Evolutionary conservation across 1,140 invertebrate genomes (phyloP).

Genomic region (Drosophila oshimai): DNA sequence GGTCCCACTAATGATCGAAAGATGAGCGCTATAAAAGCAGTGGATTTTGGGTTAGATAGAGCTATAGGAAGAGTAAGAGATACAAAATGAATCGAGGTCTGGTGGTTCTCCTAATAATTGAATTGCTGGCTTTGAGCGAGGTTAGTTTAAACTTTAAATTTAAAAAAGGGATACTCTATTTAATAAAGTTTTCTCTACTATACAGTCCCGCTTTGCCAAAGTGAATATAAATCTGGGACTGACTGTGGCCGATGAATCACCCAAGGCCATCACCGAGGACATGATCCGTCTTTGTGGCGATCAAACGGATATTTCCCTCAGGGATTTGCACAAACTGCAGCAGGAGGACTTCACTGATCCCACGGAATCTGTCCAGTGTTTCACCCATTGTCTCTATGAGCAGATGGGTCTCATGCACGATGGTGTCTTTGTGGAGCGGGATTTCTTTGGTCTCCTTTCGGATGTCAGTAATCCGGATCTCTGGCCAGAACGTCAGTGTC

Average conservation of each 20-base stretch:
- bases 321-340: slow-evolving; percentile 38
- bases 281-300: slow-evolving; percentile 48
- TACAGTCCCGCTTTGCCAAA: slow-evolving; percentile 40
- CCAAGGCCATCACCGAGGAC: slow-evolving; percentile 35
- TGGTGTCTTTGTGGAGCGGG: slow-evolving; percentile 45
- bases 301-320: slow-evolving; percentile 41
- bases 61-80: not conserved
- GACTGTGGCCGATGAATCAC: slow-evolving; percentile 36
- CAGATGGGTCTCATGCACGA: slow-evolving; percentile 57
- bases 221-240: slow-evolving; percentile 47
- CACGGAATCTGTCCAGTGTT: slow-evolving; percentile 42
- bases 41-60: not conserved
- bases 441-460: slow-evolving; percentile 23
- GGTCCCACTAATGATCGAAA: slow-evolving; percentile 16
- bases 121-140: not conserved
- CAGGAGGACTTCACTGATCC: slow-evolving; percentile 25
- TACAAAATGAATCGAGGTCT: slow-evolving; percentile 21
- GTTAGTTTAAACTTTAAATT: not conserved
- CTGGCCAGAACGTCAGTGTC: slow-evolving; percentile 28
- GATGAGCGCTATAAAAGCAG: slow-evolving; percentile 13
- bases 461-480: slow-evolving; percentile 24
- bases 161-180: rapidly evolving
- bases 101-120: not conserved
- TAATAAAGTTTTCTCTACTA: too few relatives aligned
- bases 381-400: slow-evolving; percentile 54